Conservation (phyloP, 2,888 invertebrate species). For the Noctua janthe region DNA sequence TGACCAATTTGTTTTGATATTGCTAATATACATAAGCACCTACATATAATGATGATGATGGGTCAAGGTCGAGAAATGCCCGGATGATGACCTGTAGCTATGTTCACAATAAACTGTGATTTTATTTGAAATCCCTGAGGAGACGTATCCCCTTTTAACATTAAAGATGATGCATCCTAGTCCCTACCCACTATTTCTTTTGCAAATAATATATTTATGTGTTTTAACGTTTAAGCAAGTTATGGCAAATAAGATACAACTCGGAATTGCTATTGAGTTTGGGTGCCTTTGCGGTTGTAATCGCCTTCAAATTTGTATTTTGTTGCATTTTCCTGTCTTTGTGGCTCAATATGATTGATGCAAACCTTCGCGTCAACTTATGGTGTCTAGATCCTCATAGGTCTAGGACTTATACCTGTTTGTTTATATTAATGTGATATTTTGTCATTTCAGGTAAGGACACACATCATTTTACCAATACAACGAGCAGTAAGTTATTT, state of each 20-base stretch:
- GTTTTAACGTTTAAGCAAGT: not conserved
- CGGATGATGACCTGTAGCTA: not conserved
- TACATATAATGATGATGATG: not conserved
- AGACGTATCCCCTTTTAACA: not conserved
- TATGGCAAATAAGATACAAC: not conserved
- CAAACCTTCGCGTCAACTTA: constrained; percentile 48
- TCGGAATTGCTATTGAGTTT: not conserved
- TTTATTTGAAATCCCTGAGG: not conserved
- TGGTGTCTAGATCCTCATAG: constrained; percentile 1
- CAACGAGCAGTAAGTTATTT: constrained; percentile 41
- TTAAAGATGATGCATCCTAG: not conserved
- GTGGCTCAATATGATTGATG: constrained; percentile 26
- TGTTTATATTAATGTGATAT: constrained; percentile 44
- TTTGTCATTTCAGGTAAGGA: constrained; percentile 58
- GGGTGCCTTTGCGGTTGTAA: not conserved
- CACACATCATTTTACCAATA: constrained; percentile 12
- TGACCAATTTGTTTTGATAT: constrained; percentile 18
- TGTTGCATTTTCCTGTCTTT: constrained; percentile 19
- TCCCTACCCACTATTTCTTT: not conserved
- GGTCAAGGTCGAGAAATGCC: not conserved
- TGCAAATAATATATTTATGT: not conserved
- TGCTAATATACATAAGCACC: not conserved
- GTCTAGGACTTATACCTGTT: constrained; percentile 22
- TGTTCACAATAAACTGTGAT: not conserved
- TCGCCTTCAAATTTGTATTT: not conserved